Evolutionary conservation across 2,888 invertebrate species (phyloP), one percentile per base, ranked within the genome.

Genomic region (Tiliacea citrago): DNA sequence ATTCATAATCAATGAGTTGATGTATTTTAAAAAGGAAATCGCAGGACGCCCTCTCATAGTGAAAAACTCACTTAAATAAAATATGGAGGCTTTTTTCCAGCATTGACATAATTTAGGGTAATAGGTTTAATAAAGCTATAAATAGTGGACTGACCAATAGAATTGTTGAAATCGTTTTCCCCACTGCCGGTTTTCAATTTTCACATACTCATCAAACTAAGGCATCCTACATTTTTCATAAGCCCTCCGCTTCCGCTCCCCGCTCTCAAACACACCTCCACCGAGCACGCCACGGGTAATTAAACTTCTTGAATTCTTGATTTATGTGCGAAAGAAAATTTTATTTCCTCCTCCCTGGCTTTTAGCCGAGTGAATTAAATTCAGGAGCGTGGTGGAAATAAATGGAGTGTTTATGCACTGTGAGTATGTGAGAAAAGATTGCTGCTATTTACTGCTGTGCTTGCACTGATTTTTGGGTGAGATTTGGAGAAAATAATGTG

Each of bases 231-330:
- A 24, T 16, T 29, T 18, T 24, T 42, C 21, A 72, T 29, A 71
- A 58, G 58, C 39, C 35, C 5, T 1, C 29, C 74, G 53, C 55
- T 21, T 2, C 35, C 70, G 75, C 73, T 83, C 2, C 18, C 55
- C 75, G 68, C 77, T 77, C 8, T 18, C 71, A 68, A 55, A 0
- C 47, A 10, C 35, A 78, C 75, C 76, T 65, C 10, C 7, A 1
- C 51, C n/a, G 47, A 72, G 68, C 12, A 72, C 70, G 63, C 79
- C 69, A 82, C 78, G 84, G 86, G 86, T 83, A 88, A 88, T 88
- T 86, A 86, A 87, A 88, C 86, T 85, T 84, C 82, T 88, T 85
- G 75, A 88, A 83, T 83, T 81, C 82, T 78, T 86, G 84, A 86
- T 83, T 86, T 84, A 75, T 80, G 81, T 60, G 69, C 62, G 53